Conservation (phyloP, 2,797 vertebrate species). For the Vespertilio murinus region DNA sequence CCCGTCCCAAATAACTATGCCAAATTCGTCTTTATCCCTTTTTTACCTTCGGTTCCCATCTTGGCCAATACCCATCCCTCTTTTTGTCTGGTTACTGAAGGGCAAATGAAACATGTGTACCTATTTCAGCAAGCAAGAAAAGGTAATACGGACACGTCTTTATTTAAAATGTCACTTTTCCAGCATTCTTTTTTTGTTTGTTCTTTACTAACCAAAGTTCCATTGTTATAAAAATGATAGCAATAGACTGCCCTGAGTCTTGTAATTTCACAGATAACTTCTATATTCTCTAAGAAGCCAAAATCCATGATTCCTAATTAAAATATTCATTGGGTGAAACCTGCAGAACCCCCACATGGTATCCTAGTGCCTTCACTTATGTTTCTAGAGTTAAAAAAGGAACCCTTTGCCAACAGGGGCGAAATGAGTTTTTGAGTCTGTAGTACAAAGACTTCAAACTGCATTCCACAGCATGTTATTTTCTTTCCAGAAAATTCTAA, state of each 20-base stretch:
- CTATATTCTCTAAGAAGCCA: not conserved
- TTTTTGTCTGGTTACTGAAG: constrained; percentile 41
- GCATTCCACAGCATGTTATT: constrained; percentile 57
- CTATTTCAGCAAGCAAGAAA: constrained; percentile 43
- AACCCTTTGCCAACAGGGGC: not conserved
- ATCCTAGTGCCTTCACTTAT: constrained; percentile 35
- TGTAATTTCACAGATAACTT: constrained; percentile 35
- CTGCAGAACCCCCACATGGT: constrained; percentile 1
- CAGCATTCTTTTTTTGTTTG: constrained; percentile 25
- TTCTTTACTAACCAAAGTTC: constrained; percentile 69
- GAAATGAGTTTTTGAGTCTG: not conserved
- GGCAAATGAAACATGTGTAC: constrained; percentile 60
- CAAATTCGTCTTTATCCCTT: constrained; percentile 18
- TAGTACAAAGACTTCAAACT: constrained; percentile 54
- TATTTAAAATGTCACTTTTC: constrained; percentile 63
- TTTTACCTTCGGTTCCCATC: not conserved
- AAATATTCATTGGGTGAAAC: constrained; percentile 73
- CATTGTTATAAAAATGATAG: constrained; percentile 36
- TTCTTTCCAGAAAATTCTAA: constrained; percentile 79
- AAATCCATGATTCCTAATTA: constrained; percentile 60
- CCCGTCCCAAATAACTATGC: not conserved
- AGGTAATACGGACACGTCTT: constrained; percentile 36
- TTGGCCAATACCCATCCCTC: not conserved
- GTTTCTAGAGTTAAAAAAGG: constrained; percentile 49
- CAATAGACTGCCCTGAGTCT: constrained; percentile 18